A percentile compares a stretch with the other conserved stretches of the same genome.
phyloP scores from a whole-genome alignment of 2,797 vertebrate species.

The Peromyscus aztecus region DNA sequence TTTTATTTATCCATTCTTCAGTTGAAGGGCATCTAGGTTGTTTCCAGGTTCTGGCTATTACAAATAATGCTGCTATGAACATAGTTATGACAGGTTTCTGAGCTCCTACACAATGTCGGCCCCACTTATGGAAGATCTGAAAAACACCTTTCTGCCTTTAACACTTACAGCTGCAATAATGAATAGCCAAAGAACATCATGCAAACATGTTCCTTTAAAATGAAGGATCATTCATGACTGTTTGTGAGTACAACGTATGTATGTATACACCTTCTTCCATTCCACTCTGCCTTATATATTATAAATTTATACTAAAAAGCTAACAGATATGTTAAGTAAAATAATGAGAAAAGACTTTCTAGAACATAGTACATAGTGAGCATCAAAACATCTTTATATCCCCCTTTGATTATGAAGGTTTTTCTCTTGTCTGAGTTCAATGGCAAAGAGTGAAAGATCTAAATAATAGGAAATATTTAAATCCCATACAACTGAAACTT shows the following conservation, averaged over 20 bases:
- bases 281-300: background rate
- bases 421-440: background rate
- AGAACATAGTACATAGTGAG: background rate
- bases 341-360: background rate
- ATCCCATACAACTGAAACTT: slow-evolving; percentile 9
- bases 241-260: background rate
- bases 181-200: background rate
- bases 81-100: background rate
- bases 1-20: too few relatives aligned
- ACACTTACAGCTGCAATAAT: background rate
- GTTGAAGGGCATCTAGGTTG: too few relatives aligned
- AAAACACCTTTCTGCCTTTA: background rate
- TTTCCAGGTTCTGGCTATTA: too few relatives aligned
- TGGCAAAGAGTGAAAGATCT: background rate
- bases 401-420: background rate
- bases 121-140: background rate
- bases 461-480: background rate
- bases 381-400: background rate
- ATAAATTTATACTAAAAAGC: background rate
- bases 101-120: background rate
- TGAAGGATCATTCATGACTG: background rate
- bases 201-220: background rate
- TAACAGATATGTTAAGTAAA: slow-evolving; percentile 28
- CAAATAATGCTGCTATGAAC: too few relatives aligned
- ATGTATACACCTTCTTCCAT: background rate